phyloP scores from a whole-genome alignment of 2,113 vertebrate genomes.

The Gorsachius goisagi region DNA sequence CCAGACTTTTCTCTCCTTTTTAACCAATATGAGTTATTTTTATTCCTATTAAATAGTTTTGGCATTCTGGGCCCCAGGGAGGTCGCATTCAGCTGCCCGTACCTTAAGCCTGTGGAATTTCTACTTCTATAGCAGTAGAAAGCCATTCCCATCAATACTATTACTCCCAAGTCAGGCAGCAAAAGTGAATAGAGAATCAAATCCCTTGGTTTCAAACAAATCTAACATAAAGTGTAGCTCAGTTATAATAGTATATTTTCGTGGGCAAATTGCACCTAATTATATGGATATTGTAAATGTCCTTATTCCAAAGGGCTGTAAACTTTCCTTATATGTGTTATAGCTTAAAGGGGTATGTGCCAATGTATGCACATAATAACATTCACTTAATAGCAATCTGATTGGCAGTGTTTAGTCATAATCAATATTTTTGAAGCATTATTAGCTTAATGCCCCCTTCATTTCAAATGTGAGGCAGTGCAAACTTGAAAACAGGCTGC shows the following conservation, averaged over 20 bases:
- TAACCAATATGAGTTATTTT: background rate
- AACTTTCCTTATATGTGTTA: background rate
- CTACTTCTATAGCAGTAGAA: background rate
- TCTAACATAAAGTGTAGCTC: background rate
- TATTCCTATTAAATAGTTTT: background rate
- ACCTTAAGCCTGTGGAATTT: background rate
- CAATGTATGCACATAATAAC: background rate
- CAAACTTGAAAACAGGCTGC: background rate
- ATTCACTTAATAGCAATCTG: background rate
- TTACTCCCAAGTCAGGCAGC: background rate
- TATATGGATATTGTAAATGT: background rate
- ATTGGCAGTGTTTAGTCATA: constrained; percentile 3
- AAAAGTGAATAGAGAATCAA: background rate
- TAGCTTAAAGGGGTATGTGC: background rate
- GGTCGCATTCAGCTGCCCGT: background rate
- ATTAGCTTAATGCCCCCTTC: background rate
- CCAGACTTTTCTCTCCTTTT: background rate
- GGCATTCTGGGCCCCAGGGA: background rate
- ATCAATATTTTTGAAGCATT: constrained; percentile 1
- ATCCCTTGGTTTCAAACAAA: background rate
- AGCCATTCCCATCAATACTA: background rate
- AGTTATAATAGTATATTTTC: background rate
- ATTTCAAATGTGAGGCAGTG: background rate
- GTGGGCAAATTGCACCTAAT: background rate
- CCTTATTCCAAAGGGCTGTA: background rate